Evolutionary conservation across 2,888 invertebrate genomes (phyloP).

Genomic region (Latrodectus elegans): DNA sequence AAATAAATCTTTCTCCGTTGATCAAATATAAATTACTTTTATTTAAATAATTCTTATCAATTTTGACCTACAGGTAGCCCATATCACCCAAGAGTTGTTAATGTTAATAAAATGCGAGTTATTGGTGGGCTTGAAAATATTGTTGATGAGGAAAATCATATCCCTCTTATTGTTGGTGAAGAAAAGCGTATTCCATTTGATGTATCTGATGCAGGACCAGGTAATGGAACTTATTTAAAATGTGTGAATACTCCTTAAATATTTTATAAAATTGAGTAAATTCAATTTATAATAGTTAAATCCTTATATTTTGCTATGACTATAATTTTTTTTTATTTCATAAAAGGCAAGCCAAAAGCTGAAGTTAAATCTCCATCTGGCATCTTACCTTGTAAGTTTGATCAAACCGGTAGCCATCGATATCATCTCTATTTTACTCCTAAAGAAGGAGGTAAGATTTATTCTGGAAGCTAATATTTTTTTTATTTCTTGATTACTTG

Average conservation of each 20-base stretch:
- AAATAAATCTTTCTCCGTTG: too few species aligned
- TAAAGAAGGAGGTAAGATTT: constrained; percentile 75
- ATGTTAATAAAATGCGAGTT: constrained; percentile 82
- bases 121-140: constrained; percentile 92
- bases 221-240: constrained; percentile 76
- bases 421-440: constrained; percentile 79
- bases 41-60: not conserved
- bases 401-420: constrained; percentile 74
- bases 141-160: constrained; percentile 81
- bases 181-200: constrained; percentile 84
- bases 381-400: constrained; percentile 78
- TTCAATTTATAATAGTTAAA: not conserved
- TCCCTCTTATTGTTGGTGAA: constrained; percentile 77
- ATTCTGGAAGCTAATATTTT: too few species aligned
- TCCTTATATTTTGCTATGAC: not conserved
- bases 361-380: constrained; percentile 78
- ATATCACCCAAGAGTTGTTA: constrained; percentile 86
- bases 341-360: constrained; percentile 78
- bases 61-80: constrained; percentile 82
- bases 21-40: too few species aligned
- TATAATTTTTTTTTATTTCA: constrained; percentile 4
- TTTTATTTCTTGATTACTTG: too few species aligned
- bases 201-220: constrained; percentile 91
- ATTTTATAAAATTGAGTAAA: not conserved
- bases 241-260: not conserved